A percentile compares a stretch with the other conserved stretches of the same genome.
Evolutionary conservation across 2,797 vertebrate genomes (phyloP).

Genomic region (Helarctos malayanus): DNA sequence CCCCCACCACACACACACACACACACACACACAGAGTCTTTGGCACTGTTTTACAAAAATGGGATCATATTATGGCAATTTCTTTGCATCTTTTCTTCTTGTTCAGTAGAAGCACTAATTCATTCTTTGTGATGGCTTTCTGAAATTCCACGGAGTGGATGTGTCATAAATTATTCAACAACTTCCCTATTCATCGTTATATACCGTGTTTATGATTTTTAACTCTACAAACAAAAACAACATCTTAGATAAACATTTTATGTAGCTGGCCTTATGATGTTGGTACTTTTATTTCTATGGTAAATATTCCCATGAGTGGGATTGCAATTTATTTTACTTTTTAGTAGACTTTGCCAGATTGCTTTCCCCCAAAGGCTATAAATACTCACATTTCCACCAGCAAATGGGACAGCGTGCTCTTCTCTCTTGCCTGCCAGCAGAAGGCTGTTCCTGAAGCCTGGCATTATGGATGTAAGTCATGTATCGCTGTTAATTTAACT

Average conservation of each 20-base stretch:
- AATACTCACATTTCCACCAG: not conserved
- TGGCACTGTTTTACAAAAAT: not conserved
- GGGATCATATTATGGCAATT: not conserved
- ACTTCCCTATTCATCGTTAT: not conserved
- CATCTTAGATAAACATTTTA: not conserved
- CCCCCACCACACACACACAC: not conserved
- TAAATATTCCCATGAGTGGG: not conserved
- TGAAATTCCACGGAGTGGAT: not conserved
- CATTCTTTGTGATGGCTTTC: not conserved
- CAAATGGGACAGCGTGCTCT: not conserved
- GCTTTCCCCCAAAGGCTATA: not conserved
- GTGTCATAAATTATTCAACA: not conserved
- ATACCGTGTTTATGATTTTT: not conserved
- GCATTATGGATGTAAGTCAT: not conserved
- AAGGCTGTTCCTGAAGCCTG: not conserved
- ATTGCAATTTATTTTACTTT: conserved; percentile 46
- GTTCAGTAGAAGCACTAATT: not conserved
- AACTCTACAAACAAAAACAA: not conserved
- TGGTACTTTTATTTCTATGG: not conserved
- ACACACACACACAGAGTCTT: not conserved
- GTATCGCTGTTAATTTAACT: not conserved
- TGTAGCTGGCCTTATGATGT: not conserved
- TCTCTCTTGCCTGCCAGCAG: not conserved
- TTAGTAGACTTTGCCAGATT: not conserved
- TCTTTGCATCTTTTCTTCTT: not conserved